Evolutionary conservation across 2,113 vertebrate genomes (phyloP).

Genomic region (Cranoglanis bouderius): DNA sequence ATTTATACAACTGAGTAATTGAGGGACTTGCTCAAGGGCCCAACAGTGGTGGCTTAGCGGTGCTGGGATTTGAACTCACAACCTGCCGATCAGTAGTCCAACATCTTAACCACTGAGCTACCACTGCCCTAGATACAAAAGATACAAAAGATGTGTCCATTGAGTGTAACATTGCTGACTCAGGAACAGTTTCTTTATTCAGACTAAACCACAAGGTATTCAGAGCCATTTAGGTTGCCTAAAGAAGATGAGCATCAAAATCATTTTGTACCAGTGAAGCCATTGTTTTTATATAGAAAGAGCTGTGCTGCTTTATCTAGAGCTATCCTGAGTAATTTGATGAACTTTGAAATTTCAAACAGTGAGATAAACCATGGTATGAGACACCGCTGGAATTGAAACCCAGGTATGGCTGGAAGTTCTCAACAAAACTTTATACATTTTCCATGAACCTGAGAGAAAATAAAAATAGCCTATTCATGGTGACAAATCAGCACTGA

Average conservation of each 20-base stretch:
- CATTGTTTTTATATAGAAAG: neutral
- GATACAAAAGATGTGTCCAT: neutral
- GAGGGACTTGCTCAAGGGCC: no score
- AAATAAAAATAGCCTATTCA: neutral
- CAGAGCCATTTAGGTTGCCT: neutral
- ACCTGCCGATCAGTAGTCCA: no score
- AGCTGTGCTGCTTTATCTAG: neutral
- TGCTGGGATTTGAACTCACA: no score
- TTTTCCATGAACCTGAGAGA: neutral
- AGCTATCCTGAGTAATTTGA: neutral
- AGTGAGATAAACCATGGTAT: no score
- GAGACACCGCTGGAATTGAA: neutral
- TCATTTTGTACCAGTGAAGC: neutral
- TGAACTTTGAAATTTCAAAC: neutral
- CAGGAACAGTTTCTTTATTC: neutral
- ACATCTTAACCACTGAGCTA: no score
- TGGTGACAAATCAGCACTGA: neutral
- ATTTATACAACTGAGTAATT: no score
- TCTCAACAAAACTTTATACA: neutral
- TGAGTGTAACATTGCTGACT: neutral
- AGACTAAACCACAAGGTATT: neutral
- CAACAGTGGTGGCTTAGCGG: no score
- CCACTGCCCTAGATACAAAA: no score
- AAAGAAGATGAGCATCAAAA: neutral
- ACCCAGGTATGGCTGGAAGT: neutral